A percentile compares a stretch with the other conserved stretches of the same genome.
These are phyloP conservation scores for Formicarius rufipectus DNA, from an alignment of 2,113 vertebrate genomes.

Conservation along the genomic window DNA sequence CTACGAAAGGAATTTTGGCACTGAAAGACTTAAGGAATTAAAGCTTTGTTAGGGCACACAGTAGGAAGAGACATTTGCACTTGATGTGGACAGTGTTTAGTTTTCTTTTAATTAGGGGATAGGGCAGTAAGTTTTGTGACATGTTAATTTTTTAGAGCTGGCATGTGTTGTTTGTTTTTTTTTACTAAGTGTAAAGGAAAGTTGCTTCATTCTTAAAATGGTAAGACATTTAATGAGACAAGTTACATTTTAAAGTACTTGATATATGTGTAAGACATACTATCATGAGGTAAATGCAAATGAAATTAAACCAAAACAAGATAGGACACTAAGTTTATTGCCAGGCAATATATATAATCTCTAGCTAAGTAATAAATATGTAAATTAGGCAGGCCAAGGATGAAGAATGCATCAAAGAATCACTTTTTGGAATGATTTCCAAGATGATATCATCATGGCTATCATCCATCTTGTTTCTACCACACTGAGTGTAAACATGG, in stretches of 20 bases:
- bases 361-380: constrained; percentile 23
- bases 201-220: neutral
- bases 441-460: neutral
- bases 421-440: neutral
- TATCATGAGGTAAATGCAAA: neutral
- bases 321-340: neutral
- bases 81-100: neutral
- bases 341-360: neutral
- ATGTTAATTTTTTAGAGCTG: neutral
- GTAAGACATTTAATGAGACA: neutral
- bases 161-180: neutral
- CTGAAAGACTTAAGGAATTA: neutral
- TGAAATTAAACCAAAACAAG: constrained; percentile 19
- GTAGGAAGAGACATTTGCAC: neutral
- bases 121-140: neutral
- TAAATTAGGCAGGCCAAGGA: neutral
- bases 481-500: neutral
- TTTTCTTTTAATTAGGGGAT: neutral
- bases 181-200: neutral
- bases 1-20: constrained; percentile 3
- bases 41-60: neutral
- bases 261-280: neutral
- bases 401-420: neutral
- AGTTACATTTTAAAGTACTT: neutral
- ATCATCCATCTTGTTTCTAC: neutral